phyloP scores from a whole-genome alignment of 2,797 vertebrate genomes.

The Sebastes jordani region DNA sequence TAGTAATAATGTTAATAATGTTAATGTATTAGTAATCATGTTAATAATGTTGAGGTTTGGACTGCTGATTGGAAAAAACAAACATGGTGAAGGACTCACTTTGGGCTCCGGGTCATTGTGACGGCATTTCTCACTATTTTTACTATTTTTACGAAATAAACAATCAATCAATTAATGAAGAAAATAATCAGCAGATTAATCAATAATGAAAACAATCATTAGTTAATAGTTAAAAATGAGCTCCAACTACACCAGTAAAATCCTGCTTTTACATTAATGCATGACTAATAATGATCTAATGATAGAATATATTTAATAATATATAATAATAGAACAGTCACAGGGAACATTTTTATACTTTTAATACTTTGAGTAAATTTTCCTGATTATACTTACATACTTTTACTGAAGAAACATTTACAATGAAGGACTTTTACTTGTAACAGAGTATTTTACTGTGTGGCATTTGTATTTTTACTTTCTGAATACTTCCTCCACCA shows the following conservation, averaged over 20 bases:
- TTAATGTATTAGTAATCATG: too few species aligned
- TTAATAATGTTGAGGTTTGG: too few species aligned
- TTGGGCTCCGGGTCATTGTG: background rate
- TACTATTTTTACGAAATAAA: background rate
- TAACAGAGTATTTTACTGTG: background rate
- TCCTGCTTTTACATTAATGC: background rate
- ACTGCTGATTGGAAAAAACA: accelerated
- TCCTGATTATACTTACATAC: background rate
- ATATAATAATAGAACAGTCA: background rate
- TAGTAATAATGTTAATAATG: background rate
- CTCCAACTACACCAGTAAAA: background rate
- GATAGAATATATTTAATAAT: background rate
- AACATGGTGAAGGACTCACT: accelerated
- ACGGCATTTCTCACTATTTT: background rate
- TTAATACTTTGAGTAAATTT: background rate
- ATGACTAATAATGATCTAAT: background rate
- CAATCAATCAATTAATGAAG: background rate
- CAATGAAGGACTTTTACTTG: background rate
- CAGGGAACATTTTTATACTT: background rate
- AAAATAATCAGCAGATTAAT: background rate
- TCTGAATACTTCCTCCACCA: background rate
- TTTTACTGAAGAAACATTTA: background rate
- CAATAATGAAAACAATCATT: background rate
- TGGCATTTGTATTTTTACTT: background rate
- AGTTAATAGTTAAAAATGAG: background rate